Evolutionary conservation across 2,888 invertebrate species (phyloP).

Genomic region (Cerceris ruficornis): DNA sequence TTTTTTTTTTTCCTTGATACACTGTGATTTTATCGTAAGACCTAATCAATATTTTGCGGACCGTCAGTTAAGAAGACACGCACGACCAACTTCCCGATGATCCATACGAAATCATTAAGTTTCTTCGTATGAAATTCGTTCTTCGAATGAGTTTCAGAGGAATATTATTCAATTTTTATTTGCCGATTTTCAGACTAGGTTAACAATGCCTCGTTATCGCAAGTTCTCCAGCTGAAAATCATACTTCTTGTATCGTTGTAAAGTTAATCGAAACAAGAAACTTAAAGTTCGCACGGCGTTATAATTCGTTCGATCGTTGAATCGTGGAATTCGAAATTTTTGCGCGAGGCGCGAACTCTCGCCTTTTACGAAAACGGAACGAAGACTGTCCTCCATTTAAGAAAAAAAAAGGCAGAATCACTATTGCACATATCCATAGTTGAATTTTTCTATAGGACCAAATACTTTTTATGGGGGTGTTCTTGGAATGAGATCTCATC

Average conservation of each 20-base stretch:
- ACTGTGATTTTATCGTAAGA: too few species aligned
- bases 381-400: background rate
- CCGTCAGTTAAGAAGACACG: too few species aligned
- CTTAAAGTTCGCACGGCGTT: background rate
- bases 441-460: conserved; percentile 56
- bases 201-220: too few species aligned
- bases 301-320: too few species aligned
- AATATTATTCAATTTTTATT: too few species aligned
- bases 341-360: background rate
- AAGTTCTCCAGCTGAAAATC: too few species aligned
- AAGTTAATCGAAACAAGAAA: background rate
- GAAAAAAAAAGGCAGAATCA: background rate
- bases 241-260: background rate
- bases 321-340: conserved; percentile 2
- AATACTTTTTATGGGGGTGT: conserved; percentile 54
- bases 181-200: too few species aligned
- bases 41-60: too few species aligned
- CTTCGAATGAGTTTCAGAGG: background rate
- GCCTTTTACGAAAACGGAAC: background rate
- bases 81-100: too few species aligned
- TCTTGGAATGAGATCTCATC: conserved; percentile 48
- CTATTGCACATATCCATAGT: conserved; percentile 66
- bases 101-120: background rate
- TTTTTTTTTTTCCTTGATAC: too few species aligned
- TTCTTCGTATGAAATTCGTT: background rate